Base-by-base conservation (phyloP, 35 echinoderm and acorn worm species). In the Apostichopus californicus region DNA sequence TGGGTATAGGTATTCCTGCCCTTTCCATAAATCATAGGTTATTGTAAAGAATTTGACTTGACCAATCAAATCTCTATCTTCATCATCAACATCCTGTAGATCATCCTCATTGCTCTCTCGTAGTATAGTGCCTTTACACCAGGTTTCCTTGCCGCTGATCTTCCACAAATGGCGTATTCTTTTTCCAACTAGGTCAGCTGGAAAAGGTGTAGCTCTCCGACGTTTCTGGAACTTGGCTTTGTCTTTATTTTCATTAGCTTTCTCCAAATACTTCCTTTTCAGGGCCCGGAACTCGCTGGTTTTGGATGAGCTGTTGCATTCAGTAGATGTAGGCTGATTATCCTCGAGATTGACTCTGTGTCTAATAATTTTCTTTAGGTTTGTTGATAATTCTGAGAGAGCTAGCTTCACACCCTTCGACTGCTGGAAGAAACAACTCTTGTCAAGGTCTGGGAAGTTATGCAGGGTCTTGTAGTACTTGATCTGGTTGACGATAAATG, bases 1-100 rank as follows among this genome's bases (percentile, higher is more conserved):
- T 11, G 85, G 85, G 59, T 87, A 87, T 21, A 87, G 11, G 55
- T 57, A 87, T 57, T 87, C 85, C 54, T 87, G 85, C 55, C 54
- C 17, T 4, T 54, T 85, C 77, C 77, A 78, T 15, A 78, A 78
- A 26, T 85, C 81, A 85, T 85, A 85, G 7, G 18, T 57, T 5
- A 85, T 57, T 5, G 81, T 85, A 18, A 24, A 85, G 55, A 85
- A 85, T 85, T 46, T 54, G 8, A 9, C 55, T 18, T 85, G 1
- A 18, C 81, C 81, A 57, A 85, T 85, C 8, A 54, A 85, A 8
- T 85, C 8, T 26, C 18, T 57, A 85, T 85, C 81, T 9, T 85
- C 81, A 7, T 57, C 55, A 85, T 85, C 81, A 54, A 85, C 81
- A 85, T 85, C 55, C 55, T 85, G 25, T 57, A 85, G 25, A 7